These are phyloP conservation scores for Brassicogethes aeneus DNA, from an alignment of 2,888 invertebrate genomes.

Conservation along the genomic window DNA sequence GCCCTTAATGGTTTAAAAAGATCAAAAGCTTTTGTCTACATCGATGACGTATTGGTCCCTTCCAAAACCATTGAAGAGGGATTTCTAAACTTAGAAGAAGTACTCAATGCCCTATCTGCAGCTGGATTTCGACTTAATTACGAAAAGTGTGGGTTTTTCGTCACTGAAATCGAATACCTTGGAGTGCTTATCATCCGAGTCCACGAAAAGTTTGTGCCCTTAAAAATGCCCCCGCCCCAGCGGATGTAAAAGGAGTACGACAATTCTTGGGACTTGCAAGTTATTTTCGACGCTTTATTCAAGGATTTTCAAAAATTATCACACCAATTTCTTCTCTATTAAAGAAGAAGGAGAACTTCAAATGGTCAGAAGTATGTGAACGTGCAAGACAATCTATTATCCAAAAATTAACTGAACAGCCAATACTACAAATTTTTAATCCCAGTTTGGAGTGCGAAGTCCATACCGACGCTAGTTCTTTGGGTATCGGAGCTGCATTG, in stretches of 20 bases:
- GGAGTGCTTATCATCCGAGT: too few species aligned
- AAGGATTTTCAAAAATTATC: too few species aligned
- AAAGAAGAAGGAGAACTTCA: too few species aligned
- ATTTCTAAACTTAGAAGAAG: constrained; percentile 1
- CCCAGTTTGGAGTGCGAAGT: constrained; percentile 11
- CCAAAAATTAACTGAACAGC: constrained; percentile 11
- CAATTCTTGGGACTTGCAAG: constrained; percentile 16
- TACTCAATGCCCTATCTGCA: constrained; percentile 1
- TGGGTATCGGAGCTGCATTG: constrained; percentile 11
- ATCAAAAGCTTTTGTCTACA: constrained; percentile 14
- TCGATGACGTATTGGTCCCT: constrained; percentile 11
- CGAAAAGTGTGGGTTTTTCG: constrained; percentile 9
- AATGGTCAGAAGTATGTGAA: too few species aligned
- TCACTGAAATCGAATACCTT: constrained; percentile 11
- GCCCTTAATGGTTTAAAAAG: constrained; percentile 13
- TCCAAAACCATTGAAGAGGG: constrained; percentile 8
- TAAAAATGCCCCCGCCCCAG: constrained; percentile 9
- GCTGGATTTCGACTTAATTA: constrained; percentile 11
- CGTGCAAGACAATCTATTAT: constrained; percentile 11
- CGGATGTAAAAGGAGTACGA: constrained; percentile 16
- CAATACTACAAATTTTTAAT: constrained; percentile 14
- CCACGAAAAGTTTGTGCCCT: too few species aligned
- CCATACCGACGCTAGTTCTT: constrained; percentile 13
- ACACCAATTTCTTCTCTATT: too few species aligned
- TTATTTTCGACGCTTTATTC: too few species aligned